Percentiles rank a stretch among this genome's conserved stretches.
Conservation (phyloP, 2,797 vertebrate genomes). For the Percopsis omiscomaycus region DNA sequence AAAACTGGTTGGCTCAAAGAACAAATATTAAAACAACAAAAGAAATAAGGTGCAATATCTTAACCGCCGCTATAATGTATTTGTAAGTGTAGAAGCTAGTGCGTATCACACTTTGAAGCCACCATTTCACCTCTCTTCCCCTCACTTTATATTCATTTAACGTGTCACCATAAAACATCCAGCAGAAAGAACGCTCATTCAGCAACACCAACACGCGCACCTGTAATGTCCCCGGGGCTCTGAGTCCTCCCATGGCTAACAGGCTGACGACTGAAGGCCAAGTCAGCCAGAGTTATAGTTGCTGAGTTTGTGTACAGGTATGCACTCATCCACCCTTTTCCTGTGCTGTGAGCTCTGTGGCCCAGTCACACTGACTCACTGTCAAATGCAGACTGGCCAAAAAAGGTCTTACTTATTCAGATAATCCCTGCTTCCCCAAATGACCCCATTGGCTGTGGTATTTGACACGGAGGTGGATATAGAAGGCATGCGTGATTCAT, state of each 20-base stretch:
- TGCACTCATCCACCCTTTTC: conserved; percentile 42
- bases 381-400: conserved; percentile 30
- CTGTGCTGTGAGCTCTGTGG: conserved; percentile 28
- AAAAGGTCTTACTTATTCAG: conserved; percentile 22
- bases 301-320: conserved; percentile 41
- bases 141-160: neutral
- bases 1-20: neutral
- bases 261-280: conserved; percentile 33
- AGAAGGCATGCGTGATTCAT: conserved; percentile 57
- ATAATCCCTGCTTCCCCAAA: conserved; percentile 19
- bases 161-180: conserved; percentile 7
- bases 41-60: conserved; percentile 1
- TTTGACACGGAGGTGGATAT: conserved; percentile 8
- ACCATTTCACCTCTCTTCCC: neutral
- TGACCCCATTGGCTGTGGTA: conserved; percentile 25
- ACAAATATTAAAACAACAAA: conserved; percentile 17
- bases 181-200: neutral
- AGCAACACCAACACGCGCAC: conserved; percentile 14
- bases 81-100: neutral
- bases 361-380: conserved; percentile 49
- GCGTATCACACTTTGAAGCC: neutral
- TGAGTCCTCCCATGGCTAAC: conserved; percentile 11
- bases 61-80: neutral
- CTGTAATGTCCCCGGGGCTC: conserved; percentile 10
- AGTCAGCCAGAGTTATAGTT: conserved; percentile 20